Conservation (phyloP, 2,113 vertebrate genomes). For the Porphyrio hochstetteri region DNA sequence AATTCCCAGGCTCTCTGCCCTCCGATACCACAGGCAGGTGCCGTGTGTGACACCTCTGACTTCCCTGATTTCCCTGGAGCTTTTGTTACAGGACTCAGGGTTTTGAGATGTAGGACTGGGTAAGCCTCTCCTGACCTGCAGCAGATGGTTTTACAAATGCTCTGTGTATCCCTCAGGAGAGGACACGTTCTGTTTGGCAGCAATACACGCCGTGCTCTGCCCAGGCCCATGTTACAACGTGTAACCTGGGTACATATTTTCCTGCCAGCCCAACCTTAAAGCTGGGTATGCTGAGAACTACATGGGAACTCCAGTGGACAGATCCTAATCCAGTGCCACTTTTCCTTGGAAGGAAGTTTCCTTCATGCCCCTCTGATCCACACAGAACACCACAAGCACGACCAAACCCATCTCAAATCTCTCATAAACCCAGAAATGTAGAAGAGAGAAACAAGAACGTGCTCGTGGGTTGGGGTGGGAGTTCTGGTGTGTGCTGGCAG, state of each 20-base stretch:
- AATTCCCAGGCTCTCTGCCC: background rate
- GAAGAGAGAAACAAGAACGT: rapidly evolving
- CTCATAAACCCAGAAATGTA: background rate
- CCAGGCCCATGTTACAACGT: rapidly evolving
- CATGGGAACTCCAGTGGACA: background rate
- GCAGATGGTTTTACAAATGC: background rate
- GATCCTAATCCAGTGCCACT: background rate
- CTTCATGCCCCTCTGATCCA: background rate
- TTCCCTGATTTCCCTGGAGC: too few species aligned
- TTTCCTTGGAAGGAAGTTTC: background rate
- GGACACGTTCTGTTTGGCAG: rapidly evolving
- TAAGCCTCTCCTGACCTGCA: too few species aligned
- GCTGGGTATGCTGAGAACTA: background rate
- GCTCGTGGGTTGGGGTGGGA: background rate
- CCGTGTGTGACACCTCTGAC: background rate
- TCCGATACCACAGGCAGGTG: background rate
- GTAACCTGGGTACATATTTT: background rate
- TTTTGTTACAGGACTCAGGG: background rate
- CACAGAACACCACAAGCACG: rapidly evolving
- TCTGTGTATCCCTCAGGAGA: background rate
- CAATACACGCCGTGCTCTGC: rapidly evolving
- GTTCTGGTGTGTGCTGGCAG: rapidly evolving
- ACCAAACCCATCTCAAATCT: background rate
- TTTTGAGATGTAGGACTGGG: background rate
- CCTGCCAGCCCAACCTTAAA: background rate